Conservation (phyloP, 2,888 invertebrate genomes). For the Lasius platythorax region DNA sequence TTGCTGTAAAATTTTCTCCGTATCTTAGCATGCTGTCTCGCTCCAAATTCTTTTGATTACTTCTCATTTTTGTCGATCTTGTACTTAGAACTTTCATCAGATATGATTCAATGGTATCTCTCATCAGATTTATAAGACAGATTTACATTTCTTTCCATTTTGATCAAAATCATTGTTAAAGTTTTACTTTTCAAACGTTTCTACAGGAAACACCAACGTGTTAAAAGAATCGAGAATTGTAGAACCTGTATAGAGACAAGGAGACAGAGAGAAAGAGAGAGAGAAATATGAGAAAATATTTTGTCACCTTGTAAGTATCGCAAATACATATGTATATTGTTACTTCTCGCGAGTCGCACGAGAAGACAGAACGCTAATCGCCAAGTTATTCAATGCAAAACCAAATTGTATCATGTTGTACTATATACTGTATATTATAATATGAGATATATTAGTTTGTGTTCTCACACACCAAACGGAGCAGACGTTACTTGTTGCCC, state of each 20-base stretch:
- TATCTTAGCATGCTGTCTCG: conserved; percentile 8
- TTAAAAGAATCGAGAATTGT: conserved; percentile 27
- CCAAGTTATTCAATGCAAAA: conserved; percentile 69
- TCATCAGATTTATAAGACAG: neutral
- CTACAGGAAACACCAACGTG: neutral
- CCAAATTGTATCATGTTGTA: conserved; percentile 77
- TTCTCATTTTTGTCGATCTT: conserved; percentile 24
- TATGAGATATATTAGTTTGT: conserved; percentile 62
- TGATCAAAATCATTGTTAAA: neutral
- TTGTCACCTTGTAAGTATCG: conserved; percentile 57
- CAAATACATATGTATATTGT: conserved; percentile 52
- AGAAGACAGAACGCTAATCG: conserved; percentile 60
- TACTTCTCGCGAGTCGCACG: conserved; percentile 57
- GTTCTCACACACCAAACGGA: conserved; percentile 49
- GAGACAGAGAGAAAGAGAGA: neutral
- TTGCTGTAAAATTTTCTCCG: neutral
- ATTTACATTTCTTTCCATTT: neutral
- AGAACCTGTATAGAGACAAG: conserved; percentile 17
- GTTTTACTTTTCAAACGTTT: neutral
- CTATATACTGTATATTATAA: conserved; percentile 77
- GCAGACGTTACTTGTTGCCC: conserved; percentile 73
- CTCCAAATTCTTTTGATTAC: neutral
- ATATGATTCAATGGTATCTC: neutral
- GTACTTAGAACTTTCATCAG: conserved; percentile 35
- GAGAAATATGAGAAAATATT: conserved; percentile 48